phyloP scores from a whole-genome alignment of 1,140 invertebrate species.

The Drosophila triauraria region DNA sequence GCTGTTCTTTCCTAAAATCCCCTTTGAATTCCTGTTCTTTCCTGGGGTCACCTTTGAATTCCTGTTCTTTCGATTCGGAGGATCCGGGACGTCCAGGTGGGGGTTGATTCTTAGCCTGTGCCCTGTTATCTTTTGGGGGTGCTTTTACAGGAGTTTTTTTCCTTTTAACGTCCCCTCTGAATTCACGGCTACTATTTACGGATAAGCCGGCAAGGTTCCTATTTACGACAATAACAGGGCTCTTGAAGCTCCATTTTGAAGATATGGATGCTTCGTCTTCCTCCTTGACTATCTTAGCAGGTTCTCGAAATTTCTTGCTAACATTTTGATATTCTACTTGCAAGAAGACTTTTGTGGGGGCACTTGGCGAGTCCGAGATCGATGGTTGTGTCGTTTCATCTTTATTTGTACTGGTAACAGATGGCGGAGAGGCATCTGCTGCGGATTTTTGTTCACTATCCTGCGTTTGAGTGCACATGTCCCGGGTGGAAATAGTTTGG shows the following conservation, averaged over 20 bases:
- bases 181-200: neutral
- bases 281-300: neutral
- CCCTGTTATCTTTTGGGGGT: too few species aligned
- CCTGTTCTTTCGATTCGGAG: too few species aligned
- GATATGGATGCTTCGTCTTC: neutral
- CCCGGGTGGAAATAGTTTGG: slow-evolving; percentile 1
- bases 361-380: neutral
- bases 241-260: slow-evolving; percentile 4
- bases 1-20: too few species aligned
- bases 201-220: neutral
- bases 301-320: neutral
- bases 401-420: too few species aligned
- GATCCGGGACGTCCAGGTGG: too few species aligned
- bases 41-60: too few species aligned
- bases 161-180: too few species aligned
- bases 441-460: neutral
- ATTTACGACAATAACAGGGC: slow-evolving; percentile 20
- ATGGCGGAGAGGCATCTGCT: neutral
- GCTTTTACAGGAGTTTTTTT: too few species aligned
- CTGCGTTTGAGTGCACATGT: slow-evolving; percentile 8
- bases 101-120: too few species aligned
- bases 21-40: too few species aligned
- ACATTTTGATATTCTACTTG: neutral
- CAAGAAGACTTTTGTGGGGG: neutral
- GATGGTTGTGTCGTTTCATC: slow-evolving; percentile 3